A percentile compares a stretch with the other conserved stretches of the same genome.
Conservation (phyloP, 1,140 invertebrate genomes). For the Pollicipes pollicipes region DNA sequence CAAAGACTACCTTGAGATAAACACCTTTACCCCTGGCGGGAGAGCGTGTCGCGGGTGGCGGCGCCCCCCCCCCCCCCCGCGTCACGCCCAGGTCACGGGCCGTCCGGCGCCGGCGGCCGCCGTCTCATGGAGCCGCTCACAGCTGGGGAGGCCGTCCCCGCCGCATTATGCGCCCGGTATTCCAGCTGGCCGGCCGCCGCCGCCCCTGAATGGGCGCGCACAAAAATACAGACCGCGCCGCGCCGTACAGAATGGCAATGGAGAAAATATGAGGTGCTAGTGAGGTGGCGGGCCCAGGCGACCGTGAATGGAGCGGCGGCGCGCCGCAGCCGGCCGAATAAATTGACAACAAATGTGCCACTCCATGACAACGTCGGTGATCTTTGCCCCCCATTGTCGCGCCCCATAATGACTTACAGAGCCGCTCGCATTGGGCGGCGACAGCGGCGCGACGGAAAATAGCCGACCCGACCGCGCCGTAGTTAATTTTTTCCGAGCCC, state of each 20-base stretch:
- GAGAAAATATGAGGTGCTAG: slow-evolving; percentile 1
- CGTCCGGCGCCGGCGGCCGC: too few relatives aligned
- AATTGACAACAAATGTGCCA: background rate
- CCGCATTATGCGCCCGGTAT: too few relatives aligned
- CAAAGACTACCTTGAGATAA: too few relatives aligned
- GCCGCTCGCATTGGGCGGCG: background rate
- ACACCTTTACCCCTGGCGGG: too few relatives aligned
- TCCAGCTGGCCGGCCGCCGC: too few relatives aligned
- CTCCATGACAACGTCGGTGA: background rate
- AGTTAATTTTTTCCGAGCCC: background rate
- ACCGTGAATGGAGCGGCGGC: background rate
- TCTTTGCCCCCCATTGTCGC: background rate
- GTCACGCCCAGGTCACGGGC: too few relatives aligned
- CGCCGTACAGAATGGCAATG: background rate
- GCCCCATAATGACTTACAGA: background rate
- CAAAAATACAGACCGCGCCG: background rate
- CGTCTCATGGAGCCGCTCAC: too few relatives aligned
- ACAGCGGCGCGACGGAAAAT: background rate
- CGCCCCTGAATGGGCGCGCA: background rate
- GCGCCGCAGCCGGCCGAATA: background rate
- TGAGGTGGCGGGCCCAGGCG: background rate
- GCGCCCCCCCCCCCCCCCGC: too few relatives aligned
- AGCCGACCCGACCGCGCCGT: background rate
- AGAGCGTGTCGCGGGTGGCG: too few relatives aligned
- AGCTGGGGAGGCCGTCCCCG: too few relatives aligned